Conservation (phyloP, 2,113 vertebrate genomes). For the Etheostoma cragini region DNA sequence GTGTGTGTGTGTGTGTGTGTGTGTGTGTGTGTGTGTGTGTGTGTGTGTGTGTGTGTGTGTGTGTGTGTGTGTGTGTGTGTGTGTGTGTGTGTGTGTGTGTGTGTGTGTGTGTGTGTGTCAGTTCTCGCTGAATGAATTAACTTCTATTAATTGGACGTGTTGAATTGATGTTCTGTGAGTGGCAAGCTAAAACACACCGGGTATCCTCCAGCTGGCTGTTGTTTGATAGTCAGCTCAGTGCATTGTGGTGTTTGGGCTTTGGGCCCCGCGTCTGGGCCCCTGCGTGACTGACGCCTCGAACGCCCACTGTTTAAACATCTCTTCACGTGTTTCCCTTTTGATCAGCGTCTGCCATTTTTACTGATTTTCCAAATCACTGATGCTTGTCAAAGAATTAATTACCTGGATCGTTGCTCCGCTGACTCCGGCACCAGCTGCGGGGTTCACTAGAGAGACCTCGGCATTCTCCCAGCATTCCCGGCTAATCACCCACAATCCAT, state of each 20-base stretch:
- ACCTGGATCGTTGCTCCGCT: conserved; percentile 83
- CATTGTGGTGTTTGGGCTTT: conserved; percentile 59
- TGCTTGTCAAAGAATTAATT: conserved; percentile 88
- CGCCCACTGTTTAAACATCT: conserved; percentile 81
- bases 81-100: no score
- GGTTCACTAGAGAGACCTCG: conserved; percentile 76
- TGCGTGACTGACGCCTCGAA: conserved; percentile 72
- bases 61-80: neutral
- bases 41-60: neutral
- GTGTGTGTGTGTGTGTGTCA: neutral
- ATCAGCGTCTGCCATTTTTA: conserved; percentile 84
- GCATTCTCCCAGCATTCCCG: conserved; percentile 78
- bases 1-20: neutral
- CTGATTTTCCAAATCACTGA: conserved; percentile 87
- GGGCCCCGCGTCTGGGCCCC: conserved; percentile 36
- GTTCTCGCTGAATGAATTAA: conserved; percentile 25
- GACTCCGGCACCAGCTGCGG: conserved; percentile 77
- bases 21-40: neutral
- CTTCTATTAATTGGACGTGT: conserved; percentile 40
- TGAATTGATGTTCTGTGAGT: conserved; percentile 20
- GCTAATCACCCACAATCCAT: conserved; percentile 85
- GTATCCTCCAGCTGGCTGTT: conserved; percentile 47
- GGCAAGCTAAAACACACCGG: conserved; percentile 17
- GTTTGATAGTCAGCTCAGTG: conserved; percentile 64
- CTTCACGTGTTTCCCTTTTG: conserved; percentile 83